These are phyloP conservation scores for Hiodon tergisus DNA, from an alignment of 2,113 vertebrate genomes.

Conservation along the genomic window DNA sequence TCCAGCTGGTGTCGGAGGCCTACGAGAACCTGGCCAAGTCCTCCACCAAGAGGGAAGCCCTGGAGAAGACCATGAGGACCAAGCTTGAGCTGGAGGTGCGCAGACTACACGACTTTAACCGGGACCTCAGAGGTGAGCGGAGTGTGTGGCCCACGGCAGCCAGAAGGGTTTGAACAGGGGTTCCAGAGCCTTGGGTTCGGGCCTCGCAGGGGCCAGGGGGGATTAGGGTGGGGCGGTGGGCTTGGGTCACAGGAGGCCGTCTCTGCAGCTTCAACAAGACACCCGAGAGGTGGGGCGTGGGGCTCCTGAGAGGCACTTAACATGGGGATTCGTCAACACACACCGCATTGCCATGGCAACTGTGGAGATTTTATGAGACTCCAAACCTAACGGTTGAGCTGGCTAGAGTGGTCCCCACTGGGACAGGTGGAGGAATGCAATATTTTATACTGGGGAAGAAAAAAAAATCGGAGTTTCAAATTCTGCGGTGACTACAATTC, in stretches of 20 bases:
- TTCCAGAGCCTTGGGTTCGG: too few species aligned
- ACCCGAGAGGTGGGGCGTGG: background rate
- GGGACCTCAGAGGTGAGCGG: constrained; percentile 85
- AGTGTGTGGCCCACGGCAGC: too few species aligned
- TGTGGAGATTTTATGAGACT: background rate
- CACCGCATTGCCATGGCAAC: background rate
- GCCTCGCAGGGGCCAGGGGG: too few species aligned
- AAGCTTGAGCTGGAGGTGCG: constrained; percentile 95
- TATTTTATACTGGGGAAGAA: too few species aligned
- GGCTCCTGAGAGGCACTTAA: background rate
- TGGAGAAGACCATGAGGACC: constrained; percentile 97
- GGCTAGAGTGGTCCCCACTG: background rate
- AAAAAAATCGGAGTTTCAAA: background rate
- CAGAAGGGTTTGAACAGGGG: too few species aligned
- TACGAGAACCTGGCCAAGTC: constrained; percentile 96
- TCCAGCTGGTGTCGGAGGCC: constrained; percentile 90
- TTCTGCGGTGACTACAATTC: too few species aligned
- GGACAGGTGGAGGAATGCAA: too few species aligned
- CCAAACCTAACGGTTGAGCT: background rate
- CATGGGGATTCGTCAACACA: background rate
- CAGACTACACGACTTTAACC: constrained; percentile 94
- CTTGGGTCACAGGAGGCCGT: too few species aligned
- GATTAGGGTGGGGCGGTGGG: too few species aligned
- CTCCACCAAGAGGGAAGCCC: constrained; percentile 85
- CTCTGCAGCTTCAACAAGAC: too few species aligned